Evolutionary conservation across 2,888 invertebrate species (phyloP).

Genomic region (Pandemis heparana): DNA sequence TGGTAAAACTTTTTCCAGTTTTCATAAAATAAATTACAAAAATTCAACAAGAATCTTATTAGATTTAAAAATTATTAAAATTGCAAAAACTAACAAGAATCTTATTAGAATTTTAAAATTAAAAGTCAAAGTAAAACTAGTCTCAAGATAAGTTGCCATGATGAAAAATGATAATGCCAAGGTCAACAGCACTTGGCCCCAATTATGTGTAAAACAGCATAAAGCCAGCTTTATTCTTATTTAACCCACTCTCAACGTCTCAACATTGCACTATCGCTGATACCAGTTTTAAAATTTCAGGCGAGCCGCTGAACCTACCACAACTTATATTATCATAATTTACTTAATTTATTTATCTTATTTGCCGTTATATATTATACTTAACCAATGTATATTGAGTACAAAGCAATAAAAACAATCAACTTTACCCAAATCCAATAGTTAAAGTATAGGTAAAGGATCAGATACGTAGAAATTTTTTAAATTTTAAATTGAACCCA

Average conservation of each 20-base stretch:
- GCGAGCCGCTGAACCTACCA: not conserved
- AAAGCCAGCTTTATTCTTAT: conserved; percentile 48
- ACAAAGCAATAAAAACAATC: not conserved
- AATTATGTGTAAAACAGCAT: conserved; percentile 50
- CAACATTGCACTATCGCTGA: not conserved
- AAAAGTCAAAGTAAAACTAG: not conserved
- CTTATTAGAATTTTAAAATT: conserved; percentile 50
- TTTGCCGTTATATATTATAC: not conserved
- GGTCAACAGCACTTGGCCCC: conserved; percentile 56
- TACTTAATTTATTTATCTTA: not conserved
- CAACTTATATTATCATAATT: not conserved
- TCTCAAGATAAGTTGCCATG: conserved; percentile 48
- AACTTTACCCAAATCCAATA: not conserved
- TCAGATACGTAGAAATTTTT: not conserved
- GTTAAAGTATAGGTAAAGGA: not conserved
- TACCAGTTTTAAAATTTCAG: not conserved
- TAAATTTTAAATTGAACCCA: not conserved
- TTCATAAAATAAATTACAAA: not conserved
- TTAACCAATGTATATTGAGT: not conserved
- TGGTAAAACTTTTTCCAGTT: not conserved
- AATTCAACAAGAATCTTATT: not conserved
- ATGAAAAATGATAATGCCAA: conserved; percentile 53
- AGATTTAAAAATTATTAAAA: conserved; percentile 14
- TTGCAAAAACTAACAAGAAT: conserved; percentile 51
- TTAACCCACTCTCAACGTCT: conserved; percentile 16